phyloP scores from a whole-genome alignment of 2,113 vertebrate genomes.

The Pterocles burchelli region DNA sequence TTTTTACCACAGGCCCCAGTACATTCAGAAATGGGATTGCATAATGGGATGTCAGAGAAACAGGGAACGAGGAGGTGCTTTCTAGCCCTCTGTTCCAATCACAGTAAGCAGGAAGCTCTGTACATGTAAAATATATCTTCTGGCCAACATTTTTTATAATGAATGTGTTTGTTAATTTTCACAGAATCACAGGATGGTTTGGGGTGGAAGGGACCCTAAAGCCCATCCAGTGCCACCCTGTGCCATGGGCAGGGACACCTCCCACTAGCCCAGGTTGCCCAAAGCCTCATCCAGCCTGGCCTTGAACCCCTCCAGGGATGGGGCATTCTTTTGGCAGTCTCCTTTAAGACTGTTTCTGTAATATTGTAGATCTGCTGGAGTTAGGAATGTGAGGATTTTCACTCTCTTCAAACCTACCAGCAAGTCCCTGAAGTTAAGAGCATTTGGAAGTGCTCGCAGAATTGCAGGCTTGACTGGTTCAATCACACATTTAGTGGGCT shows the following conservation, averaged over 20 bases:
- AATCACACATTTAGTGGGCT: background rate
- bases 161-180: background rate
- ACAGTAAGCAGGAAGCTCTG: background rate
- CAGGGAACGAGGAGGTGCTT: background rate
- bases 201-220: too few relatives aligned
- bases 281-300: too few relatives aligned
- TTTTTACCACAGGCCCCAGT: background rate
- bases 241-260: too few relatives aligned
- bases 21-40: background rate
- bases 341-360: background rate
- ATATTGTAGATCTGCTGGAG: background rate
- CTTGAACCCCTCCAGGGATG: too few relatives aligned
- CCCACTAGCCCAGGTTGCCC: too few relatives aligned
- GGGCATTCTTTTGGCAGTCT: background rate
- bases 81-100: background rate
- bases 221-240: too few relatives aligned
- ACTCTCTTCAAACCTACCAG: background rate
- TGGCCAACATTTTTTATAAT: background rate
- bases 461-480: background rate
- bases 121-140: background rate
- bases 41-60: background rate
- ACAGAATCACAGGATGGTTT: too few relatives aligned
- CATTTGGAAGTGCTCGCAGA: background rate
- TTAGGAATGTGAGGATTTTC: background rate
- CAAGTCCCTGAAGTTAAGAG: background rate